phyloP scores from a whole-genome alignment of 53 echinoderm and acorn worm species.

The Paracentrotus lividus region DNA sequence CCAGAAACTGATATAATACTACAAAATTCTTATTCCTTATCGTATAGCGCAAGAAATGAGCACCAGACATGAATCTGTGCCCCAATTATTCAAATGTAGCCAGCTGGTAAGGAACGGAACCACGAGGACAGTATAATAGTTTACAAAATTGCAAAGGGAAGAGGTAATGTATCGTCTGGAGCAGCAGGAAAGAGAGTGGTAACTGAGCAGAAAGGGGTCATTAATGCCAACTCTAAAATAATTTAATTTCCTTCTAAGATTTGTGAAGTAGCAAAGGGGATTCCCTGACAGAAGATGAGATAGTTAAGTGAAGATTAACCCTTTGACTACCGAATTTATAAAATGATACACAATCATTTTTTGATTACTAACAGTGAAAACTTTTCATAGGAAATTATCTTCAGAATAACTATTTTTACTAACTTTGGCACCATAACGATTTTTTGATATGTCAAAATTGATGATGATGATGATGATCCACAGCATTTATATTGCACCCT shows the following conservation, averaged over 20 bases:
- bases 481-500: no score
- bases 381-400: no score
- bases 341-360: no score
- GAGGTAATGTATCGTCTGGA: conserved; percentile 29
- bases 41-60: conserved; percentile 10
- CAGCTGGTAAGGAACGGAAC: conserved; percentile 20
- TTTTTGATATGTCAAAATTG: no score
- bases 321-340: no score
- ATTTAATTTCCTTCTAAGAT: conserved; percentile 36
- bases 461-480: no score
- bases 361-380: no score
- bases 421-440: no score
- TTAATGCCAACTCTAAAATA: conserved; percentile 42
- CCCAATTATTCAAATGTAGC: neutral
- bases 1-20: no score
- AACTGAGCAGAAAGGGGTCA: conserved; percentile 6
- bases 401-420: no score
- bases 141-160: neutral
- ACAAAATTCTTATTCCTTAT: neutral
- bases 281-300: neutral
- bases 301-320: no score
- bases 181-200: conserved; percentile 8
- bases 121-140: conserved; percentile 1
- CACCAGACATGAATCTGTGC: neutral
- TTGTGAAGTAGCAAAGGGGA: neutral